Conservation (phyloP, 2,888 invertebrate genomes). For the Dermolepida albohirtum region DNA sequence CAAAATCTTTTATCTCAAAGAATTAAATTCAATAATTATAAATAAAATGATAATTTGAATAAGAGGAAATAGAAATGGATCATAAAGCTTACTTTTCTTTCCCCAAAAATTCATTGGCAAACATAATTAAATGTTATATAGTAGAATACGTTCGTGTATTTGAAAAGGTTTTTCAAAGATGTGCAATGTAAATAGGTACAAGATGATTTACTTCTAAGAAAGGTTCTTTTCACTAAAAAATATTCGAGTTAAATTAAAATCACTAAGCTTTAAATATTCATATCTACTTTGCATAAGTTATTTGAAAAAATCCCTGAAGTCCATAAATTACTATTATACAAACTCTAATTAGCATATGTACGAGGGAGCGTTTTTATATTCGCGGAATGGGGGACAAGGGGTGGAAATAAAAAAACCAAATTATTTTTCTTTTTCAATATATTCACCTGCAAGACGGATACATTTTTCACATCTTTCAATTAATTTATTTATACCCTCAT, state of each 20-base stretch:
- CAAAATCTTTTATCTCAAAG: not conserved
- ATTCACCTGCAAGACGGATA: too few relatives aligned
- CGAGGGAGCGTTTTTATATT: too few relatives aligned
- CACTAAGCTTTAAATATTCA: not conserved
- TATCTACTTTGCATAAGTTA: too few relatives aligned
- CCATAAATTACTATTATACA: too few relatives aligned
- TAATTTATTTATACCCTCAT: too few relatives aligned
- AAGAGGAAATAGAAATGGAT: slow-evolving; percentile 2
- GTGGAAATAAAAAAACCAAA: too few relatives aligned
- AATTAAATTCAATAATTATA: not conserved
- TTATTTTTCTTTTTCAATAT: too few relatives aligned
- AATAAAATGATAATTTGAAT: slow-evolving; percentile 10
- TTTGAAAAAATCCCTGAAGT: too few relatives aligned
- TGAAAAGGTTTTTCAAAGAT: not conserved
- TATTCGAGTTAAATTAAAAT: slow-evolving; percentile 16
- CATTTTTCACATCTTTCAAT: too few relatives aligned
- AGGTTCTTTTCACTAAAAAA: slow-evolving; percentile 4
- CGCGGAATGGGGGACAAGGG: too few relatives aligned
- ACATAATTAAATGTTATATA: slow-evolving; percentile 14
- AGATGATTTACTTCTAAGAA: slow-evolving; percentile 17
- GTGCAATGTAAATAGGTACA: slow-evolving; percentile 16
- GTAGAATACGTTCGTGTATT: slow-evolving; percentile 6
- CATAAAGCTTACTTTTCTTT: slow-evolving; percentile 2
- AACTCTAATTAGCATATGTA: too few relatives aligned
- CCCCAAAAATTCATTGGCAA: slow-evolving; percentile 9